Evolutionary conservation across 37 sponge, comb jelly and placozoan genomes (phyloP).

Genomic region (Agelas oroides): DNA sequence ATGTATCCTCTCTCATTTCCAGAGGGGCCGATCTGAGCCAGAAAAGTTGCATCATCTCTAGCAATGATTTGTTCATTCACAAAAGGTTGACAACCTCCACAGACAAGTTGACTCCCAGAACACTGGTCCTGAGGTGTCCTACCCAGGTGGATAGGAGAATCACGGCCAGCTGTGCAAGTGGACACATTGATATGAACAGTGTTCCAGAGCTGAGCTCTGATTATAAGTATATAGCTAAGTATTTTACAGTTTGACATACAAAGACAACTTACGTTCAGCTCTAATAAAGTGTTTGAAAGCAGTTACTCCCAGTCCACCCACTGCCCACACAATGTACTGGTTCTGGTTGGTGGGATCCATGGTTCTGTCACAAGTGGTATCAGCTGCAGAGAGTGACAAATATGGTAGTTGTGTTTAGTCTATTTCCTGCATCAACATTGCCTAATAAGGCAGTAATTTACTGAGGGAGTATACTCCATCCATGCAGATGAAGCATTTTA

Average conservation of each 20-base stretch:
- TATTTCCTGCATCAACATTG: too few relatives aligned
- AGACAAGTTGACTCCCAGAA: not conserved
- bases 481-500: too few relatives aligned
- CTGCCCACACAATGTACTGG: constrained; percentile 72
- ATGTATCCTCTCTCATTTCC: constrained; percentile 61
- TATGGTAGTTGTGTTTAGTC: too few relatives aligned
- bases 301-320: constrained; percentile 64
- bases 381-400: not conserved
- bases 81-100: not conserved
- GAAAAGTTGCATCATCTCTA: constrained; percentile 8
- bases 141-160: constrained; percentile 34
- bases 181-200: too few relatives aligned
- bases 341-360: constrained; percentile 32
- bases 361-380: constrained; percentile 23
- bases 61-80: not conserved
- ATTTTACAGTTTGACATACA: too few relatives aligned
- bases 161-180: not conserved
- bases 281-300: constrained; percentile 55
- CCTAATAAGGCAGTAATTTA: too few relatives aligned
- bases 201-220: too few relatives aligned
- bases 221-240: too few relatives aligned
- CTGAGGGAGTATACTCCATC: too few relatives aligned
- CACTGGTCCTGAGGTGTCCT: constrained; percentile 20
- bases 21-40: constrained; percentile 57
- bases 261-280: constrained; percentile 41